Evolutionary conservation across 2,797 vertebrate species (phyloP).

Genomic region (Todus mexicanus): DNA sequence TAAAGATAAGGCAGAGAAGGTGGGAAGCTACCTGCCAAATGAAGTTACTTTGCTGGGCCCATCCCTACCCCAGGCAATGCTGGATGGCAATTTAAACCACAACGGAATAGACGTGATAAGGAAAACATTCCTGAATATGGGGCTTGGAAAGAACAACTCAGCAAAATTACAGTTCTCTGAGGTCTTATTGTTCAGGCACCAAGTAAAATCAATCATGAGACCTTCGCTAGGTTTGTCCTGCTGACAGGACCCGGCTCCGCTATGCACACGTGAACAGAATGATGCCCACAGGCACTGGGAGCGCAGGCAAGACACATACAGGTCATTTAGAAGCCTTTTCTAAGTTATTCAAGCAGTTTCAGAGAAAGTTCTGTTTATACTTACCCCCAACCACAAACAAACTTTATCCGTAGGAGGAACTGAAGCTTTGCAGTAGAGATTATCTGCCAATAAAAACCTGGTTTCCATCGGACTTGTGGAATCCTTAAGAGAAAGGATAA

Average conservation of each 20-base stretch:
- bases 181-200: background rate
- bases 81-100: background rate
- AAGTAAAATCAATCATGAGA: background rate
- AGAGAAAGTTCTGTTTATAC: slow-evolving; percentile 55
- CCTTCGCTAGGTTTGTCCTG: background rate
- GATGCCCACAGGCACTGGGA: accelerated
- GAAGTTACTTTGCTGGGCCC: background rate
- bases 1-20: background rate
- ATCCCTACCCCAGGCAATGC: background rate
- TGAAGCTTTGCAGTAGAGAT: slow-evolving; percentile 94
- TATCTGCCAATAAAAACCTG: slow-evolving; percentile 95
- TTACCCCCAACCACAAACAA: slow-evolving; percentile 98
- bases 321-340: background rate
- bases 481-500: slow-evolving; percentile 76
- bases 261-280: accelerated
- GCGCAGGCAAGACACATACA: background rate
- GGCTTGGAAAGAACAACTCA: background rate
- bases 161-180: background rate
- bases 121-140: background rate
- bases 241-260: background rate
- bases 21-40: background rate
- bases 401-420: slow-evolving; percentile 97
- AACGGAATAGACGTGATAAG: background rate
- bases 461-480: slow-evolving; percentile 92
- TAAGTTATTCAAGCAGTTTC: background rate